These are phyloP conservation scores for Liposcelis brunnea DNA, from an alignment of 2,888 invertebrate genomes.

Conservation along the genomic window DNA sequence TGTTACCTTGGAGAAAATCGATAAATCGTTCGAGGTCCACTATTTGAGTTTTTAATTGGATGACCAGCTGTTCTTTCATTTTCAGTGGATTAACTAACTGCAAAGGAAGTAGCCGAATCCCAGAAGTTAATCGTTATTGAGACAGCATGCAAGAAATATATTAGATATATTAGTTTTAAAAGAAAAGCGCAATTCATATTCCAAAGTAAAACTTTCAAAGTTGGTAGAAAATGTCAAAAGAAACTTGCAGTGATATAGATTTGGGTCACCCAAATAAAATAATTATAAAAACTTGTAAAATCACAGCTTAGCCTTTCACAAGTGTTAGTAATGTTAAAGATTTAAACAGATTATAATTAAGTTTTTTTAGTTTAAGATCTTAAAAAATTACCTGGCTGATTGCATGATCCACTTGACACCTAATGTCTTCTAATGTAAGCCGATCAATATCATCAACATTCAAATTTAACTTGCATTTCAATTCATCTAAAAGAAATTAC, in stretches of 20 bases:
- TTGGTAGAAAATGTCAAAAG: too few relatives aligned
- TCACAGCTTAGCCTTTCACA: too few relatives aligned
- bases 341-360: neutral
- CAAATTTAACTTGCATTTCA: constrained; percentile 67
- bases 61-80: constrained; percentile 91
- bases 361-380: constrained; percentile 3
- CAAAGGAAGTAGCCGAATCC: constrained; percentile 13
- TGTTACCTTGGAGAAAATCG: constrained; percentile 75
- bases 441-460: constrained; percentile 63
- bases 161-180: too few relatives aligned
- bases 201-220: too few relatives aligned
- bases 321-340: too few relatives aligned
- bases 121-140: neutral
- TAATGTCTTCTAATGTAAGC: constrained; percentile 64
- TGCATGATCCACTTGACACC: constrained; percentile 76
- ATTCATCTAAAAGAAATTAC: constrained; percentile 45
- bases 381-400: constrained; percentile 46
- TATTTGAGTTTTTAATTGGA: constrained; percentile 91
- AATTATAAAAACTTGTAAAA: too few relatives aligned
- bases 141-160: too few relatives aligned
- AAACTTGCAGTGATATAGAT: too few relatives aligned
- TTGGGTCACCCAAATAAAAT: too few relatives aligned
- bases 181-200: too few relatives aligned
- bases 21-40: constrained; percentile 95
- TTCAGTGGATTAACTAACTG: constrained; percentile 81